Evolutionary conservation across 2,113 vertebrate species (phyloP), one percentile per base, ranked within the genome.

Genomic region (Heterotilapia buettikoferi): DNA sequence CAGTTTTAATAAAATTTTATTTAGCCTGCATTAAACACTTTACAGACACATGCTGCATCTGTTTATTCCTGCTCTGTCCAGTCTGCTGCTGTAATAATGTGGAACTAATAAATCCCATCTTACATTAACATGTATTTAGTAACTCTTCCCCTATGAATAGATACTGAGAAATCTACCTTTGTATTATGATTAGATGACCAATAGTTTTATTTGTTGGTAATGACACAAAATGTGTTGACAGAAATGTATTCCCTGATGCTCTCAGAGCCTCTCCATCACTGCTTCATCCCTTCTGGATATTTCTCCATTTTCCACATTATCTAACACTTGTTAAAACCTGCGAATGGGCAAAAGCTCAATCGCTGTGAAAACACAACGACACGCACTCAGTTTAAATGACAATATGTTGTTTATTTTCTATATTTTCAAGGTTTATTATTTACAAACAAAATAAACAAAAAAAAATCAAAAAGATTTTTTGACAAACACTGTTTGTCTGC

Each of bases 341-440:
- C 50, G 38, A 84, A 89, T 80, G 50, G 56, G 26, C 33, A 56
- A 73, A 85, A 56, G 24, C 82, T n/a, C 76, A 54, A 84, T 71
- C 33, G 9, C 76, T 4, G 45, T 3, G 8, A 73, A 81, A 85
- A 93, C 71, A 94, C 71, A 91, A 93, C 4, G 80, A 94, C 87
- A 91, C 94, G 89, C 88, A 92, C 90, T 76, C 82, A 19, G 26
- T 85, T 90, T 94, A 96, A 96, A 96, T 97, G 95, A 96, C 96
- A 96, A 96, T 96, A 96, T 96, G 96, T 96, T 94, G 93, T 97
- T 97, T 96, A 96, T 96, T 97, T 96, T 96, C 94, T 97, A 96
- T 96, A 95, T 96, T 96, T 96, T 97, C 96, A 97, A 97, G 97
- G 95, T 97, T 97, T 96, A 96, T 96, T 97, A 97, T 97, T 97